Evolutionary conservation across 2,113 vertebrate species (phyloP).

Genomic region (Mugil cephalus): DNA sequence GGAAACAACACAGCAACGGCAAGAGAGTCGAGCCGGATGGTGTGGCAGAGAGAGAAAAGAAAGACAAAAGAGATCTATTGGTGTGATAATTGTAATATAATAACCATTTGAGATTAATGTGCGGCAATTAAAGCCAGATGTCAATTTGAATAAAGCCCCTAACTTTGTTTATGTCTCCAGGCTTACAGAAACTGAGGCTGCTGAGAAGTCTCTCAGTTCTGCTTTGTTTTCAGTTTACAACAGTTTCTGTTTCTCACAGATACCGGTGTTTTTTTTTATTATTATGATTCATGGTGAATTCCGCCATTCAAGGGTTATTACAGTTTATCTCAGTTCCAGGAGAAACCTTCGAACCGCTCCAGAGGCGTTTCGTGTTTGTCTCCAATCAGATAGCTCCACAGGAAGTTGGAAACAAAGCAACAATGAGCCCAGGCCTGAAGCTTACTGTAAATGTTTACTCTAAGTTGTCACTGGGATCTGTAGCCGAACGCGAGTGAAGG

Average conservation of each 20-base stretch:
- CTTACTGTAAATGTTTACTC: background rate
- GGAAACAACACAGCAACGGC: background rate
- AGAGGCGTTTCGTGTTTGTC: too few relatives aligned
- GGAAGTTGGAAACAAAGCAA: constrained; percentile 7
- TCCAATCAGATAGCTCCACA: background rate
- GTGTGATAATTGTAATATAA: too few relatives aligned
- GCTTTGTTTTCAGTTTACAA: background rate
- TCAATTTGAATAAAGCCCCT: too few relatives aligned
- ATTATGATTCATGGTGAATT: constrained; percentile 7
- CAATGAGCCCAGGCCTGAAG: background rate
- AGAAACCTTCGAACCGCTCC: background rate
- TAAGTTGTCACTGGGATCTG: too few relatives aligned
- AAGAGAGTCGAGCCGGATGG: too few relatives aligned
- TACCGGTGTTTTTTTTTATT: background rate
- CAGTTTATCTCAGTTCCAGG: background rate
- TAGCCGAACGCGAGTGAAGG: too few relatives aligned
- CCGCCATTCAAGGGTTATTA: background rate
- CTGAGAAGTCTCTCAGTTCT: background rate
- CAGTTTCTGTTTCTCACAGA: constrained; percentile 9
- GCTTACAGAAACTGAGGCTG: background rate
- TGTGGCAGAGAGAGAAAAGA: background rate
- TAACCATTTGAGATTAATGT: background rate
- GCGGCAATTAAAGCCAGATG: too few relatives aligned
- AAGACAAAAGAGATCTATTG: too few relatives aligned
- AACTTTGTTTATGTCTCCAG: background rate